Base-by-base conservation (phyloP, 2,113 vertebrate genomes). In the Reinhardtius hippoglossoides region DNA sequence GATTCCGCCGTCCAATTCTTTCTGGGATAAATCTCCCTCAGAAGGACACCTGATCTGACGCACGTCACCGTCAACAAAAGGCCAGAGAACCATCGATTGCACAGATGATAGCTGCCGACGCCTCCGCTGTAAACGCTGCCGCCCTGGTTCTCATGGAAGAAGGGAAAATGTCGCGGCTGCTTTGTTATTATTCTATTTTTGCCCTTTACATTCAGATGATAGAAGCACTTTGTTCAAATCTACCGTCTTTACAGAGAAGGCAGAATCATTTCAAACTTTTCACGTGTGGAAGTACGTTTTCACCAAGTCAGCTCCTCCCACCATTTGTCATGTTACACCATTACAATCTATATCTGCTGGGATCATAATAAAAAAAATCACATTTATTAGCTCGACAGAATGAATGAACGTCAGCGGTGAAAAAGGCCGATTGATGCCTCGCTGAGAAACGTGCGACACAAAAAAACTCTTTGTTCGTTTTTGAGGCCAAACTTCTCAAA, bases 1-100 rank as follows among this genome's bases (percentile, higher is more conserved):
- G 79, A 90, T 90, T 91, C 82, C 78, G 71, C 71, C 35, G 65
- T 79, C 54, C 75, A 26, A 27, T 74, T 70, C 80, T 71, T 89
- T 58, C 81, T 63, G 64, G 76, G 80, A 91, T 87, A 80, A 87
- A 88, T 91, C 88, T 89, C 84, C 73, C 27, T 90, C 72, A 63
- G 72, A 83, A 73, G 76, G 83, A 87, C 78, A 73, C 78, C 85
- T 77, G 81, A 84, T 82, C 62, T 59, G 83, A 86, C 83, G 64
- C 80, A 66, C 57, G 73, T 89, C 86, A 79, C 76, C 52, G 3
- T 84, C 78, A 82, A 84, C 85, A 89, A 86, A 37, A 87, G 83
- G 70, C 81, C 84, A 84, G 76, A 26, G 50, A 76, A 61, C 20
- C 75, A 67, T 86, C 50, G 27, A 88, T 80, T 81, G 70, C 68